Percentiles rank a stretch among this genome's conserved stretches.
Evolutionary conservation across 2,888 invertebrate species (phyloP).

Genomic region (Ophraella communa): DNA sequence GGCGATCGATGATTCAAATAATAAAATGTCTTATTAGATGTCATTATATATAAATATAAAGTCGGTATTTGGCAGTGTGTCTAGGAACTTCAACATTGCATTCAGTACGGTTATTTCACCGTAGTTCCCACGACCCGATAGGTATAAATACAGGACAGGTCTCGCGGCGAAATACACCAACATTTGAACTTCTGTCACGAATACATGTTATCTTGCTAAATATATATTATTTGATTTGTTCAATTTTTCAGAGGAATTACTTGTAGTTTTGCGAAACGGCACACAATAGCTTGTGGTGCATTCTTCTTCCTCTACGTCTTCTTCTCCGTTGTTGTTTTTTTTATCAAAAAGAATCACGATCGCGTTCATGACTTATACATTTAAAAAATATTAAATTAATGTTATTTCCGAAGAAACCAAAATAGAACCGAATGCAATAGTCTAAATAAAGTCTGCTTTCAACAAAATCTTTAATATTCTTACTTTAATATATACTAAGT

Average conservation of each 20-base stretch:
- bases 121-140: constrained; percentile 23
- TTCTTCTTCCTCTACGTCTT: neutral
- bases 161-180: constrained; percentile 25
- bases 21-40: constrained; percentile 12
- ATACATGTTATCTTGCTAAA: constrained; percentile 25
- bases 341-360: constrained; percentile 19
- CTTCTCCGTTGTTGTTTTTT: too few relatives aligned
- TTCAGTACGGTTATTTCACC: constrained; percentile 10
- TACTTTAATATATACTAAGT: too few relatives aligned
- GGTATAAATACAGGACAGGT: constrained; percentile 27
- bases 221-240: constrained; percentile 29
- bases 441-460: neutral
- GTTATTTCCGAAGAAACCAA: neutral
- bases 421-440: neutral
- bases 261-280: constrained; percentile 14
- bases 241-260: constrained; percentile 20
- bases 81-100: constrained; percentile 8
- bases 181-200: constrained; percentile 29
- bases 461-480: neutral
- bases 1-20: neutral
- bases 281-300: constrained; percentile 16
- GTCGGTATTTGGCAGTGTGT: constrained; percentile 13
- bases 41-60: constrained; percentile 10
- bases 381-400: neutral
- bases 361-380: constrained; percentile 19